A percentile compares a stretch with the other conserved stretches of the same genome.
These are phyloP conservation scores for Operophtera brumata DNA, from an alignment of 2,888 invertebrate species.

Conservation along the genomic window DNA sequence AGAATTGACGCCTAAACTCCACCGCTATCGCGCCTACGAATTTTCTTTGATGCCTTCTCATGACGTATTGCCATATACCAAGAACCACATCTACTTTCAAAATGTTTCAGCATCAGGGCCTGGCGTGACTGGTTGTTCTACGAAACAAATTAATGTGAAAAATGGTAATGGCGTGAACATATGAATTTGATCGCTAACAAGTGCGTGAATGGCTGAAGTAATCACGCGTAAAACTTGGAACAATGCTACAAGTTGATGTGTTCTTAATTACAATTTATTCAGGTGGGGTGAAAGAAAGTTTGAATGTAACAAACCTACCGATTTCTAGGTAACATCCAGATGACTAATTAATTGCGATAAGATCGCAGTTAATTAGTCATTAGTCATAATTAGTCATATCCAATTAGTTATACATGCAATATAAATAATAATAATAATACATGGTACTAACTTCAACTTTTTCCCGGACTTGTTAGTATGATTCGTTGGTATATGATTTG, in stretches of 20 bases:
- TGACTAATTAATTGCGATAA: no score
- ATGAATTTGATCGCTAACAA: conserved; percentile 19
- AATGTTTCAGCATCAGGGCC: background rate
- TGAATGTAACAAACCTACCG: background rate
- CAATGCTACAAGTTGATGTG: conserved; percentile 3
- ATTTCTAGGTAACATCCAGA: no score
- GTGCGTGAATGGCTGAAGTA: conserved; percentile 12
- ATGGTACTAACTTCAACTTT: no score
- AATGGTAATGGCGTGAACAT: conserved; percentile 33
- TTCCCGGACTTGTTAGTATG: no score
- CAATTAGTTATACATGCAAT: no score
- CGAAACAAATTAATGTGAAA: conserved; percentile 38
- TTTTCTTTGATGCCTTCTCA: conserved; percentile 25
- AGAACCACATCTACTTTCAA: background rate
- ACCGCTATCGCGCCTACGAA: conserved; percentile 9
- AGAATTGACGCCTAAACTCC: conserved; percentile 1
- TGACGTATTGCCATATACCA: background rate
- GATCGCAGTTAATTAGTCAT: no score
- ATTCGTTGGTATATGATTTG: no score
- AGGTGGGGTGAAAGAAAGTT: background rate
- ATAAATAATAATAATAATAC: no score
- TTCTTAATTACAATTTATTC: conserved; percentile 4
- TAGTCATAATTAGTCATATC: no score
- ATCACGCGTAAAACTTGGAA: conserved; percentile 11
- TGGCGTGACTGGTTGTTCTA: conserved; percentile 23